These are phyloP conservation scores for Himalopsyche kuldschensis DNA, from an alignment of 2,888 invertebrate species.

Conservation along the genomic window DNA sequence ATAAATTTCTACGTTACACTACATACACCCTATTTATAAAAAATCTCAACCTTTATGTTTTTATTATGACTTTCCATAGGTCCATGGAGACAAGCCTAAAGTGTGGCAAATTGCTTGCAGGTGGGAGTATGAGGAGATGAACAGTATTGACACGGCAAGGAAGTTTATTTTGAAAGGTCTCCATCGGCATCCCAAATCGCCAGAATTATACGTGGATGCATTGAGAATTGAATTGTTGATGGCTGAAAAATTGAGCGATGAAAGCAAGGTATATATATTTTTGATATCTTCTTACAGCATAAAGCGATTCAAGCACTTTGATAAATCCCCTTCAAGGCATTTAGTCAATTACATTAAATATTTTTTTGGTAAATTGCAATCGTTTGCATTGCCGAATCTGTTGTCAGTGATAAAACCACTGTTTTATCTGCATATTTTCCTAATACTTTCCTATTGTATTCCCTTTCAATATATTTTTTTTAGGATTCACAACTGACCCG, in stretches of 20 bases:
- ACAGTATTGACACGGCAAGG: constrained; percentile 69
- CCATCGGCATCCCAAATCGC: constrained; percentile 71
- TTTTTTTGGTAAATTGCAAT: neutral
- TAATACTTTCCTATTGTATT: no score
- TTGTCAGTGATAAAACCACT: neutral
- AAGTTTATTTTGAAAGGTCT: constrained; percentile 74
- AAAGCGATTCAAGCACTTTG: no score
- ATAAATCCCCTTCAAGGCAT: no score
- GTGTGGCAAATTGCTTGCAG: constrained; percentile 80
- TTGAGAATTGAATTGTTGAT: constrained; percentile 53
- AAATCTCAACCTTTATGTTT: no score
- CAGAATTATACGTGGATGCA: constrained; percentile 70
- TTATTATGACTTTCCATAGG: constrained; percentile 49
- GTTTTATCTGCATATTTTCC: neutral
- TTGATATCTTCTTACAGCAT: no score
- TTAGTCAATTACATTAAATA: neutral
- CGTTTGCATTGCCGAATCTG: neutral
- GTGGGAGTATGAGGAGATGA: constrained; percentile 73
- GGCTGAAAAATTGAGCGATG: constrained; percentile 48
- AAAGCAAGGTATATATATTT: constrained; percentile 48
- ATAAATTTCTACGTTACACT: no score
- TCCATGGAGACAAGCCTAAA: constrained; percentile 72
- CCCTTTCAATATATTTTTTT: constrained; percentile 36
- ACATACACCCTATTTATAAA: no score
- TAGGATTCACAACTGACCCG: constrained; percentile 58